Conservation (phyloP, 2,797 vertebrate genomes). For the Nothura maculosa region DNA sequence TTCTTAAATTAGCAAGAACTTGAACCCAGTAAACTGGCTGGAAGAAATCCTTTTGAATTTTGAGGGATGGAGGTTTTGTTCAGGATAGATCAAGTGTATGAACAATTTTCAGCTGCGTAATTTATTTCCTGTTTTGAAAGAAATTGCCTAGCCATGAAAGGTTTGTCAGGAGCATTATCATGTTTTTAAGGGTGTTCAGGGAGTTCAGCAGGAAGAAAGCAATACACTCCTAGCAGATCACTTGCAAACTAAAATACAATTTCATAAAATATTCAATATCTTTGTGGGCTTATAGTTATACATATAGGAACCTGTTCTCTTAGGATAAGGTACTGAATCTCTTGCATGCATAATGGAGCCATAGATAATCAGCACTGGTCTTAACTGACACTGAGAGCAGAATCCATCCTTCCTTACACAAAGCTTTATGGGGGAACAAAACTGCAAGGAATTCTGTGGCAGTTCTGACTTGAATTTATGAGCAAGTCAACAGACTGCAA, state of each 20-base stretch:
- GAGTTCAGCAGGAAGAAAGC: conserved; percentile 57
- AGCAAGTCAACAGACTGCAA: background rate
- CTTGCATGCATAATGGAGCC: conserved; percentile 42
- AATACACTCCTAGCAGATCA: conserved; percentile 49
- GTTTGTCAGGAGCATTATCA: conserved; percentile 59
- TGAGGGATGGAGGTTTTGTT: conserved; percentile 41
- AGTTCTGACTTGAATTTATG: conserved; percentile 15
- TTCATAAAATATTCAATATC: conserved; percentile 75
- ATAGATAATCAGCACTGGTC: conserved; percentile 32
- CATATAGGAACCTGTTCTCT: conserved; percentile 59
- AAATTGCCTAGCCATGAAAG: conserved; percentile 70
- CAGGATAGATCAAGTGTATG: conserved; percentile 42
- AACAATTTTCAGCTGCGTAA: conserved; percentile 32
- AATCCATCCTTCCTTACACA: conserved; percentile 17
- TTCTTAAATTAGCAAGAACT: conserved; percentile 59
- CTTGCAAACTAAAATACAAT: conserved; percentile 48
- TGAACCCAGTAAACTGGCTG: conserved; percentile 4
- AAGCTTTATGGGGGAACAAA: conserved; percentile 16
- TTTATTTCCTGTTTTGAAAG: conserved; percentile 64
- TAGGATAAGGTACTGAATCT: conserved; percentile 48
- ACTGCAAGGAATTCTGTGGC: rapidly evolving
- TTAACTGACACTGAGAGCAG: background rate
- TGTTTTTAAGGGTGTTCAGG: conserved; percentile 59
- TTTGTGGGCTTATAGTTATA: conserved; percentile 50
- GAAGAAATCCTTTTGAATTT: conserved; percentile 34